Percentiles rank a stretch among this genome's conserved stretches.
Evolutionary conservation across 2,888 invertebrate species (phyloP).

Genomic region (Apodemia duryi): DNA sequence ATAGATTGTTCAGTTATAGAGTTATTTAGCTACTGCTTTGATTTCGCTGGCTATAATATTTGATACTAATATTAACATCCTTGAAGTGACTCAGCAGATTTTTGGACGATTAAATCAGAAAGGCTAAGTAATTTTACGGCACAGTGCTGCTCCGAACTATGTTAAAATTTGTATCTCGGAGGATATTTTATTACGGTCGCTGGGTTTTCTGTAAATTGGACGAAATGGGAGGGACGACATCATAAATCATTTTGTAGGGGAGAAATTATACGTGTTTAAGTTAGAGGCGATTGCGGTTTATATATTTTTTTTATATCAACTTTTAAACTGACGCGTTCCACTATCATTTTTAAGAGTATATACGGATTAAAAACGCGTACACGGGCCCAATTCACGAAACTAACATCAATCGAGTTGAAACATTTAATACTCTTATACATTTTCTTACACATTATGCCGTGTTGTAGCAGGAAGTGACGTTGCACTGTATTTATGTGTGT

Average conservation of each 20-base stretch:
- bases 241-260: constrained; percentile 57
- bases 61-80: background rate
- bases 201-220: constrained; percentile 63
- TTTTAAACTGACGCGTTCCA: too few relatives aligned
- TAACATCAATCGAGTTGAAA: too few relatives aligned
- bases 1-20: too few relatives aligned
- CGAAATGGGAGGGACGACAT: constrained; percentile 51
- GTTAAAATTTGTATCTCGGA: constrained; percentile 35
- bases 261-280: constrained; percentile 13
- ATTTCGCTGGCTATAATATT: background rate
- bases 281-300: background rate
- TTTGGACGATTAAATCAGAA: constrained; percentile 1
- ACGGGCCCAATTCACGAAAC: too few relatives aligned
- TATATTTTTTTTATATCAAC: background rate
- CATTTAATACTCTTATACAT: too few relatives aligned
- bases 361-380: too few relatives aligned
- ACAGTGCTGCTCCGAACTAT: constrained; percentile 9
- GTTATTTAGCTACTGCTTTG: too few relatives aligned
- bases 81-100: constrained; percentile 1
- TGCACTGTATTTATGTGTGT: too few relatives aligned
- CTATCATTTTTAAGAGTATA: too few relatives aligned
- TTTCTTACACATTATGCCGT: too few relatives aligned
- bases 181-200: constrained; percentile 56
- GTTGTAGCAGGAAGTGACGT: too few relatives aligned
- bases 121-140: constrained; percentile 13